phyloP scores from a whole-genome alignment of 2,888 invertebrate genomes.

The Atherix ibis region DNA sequence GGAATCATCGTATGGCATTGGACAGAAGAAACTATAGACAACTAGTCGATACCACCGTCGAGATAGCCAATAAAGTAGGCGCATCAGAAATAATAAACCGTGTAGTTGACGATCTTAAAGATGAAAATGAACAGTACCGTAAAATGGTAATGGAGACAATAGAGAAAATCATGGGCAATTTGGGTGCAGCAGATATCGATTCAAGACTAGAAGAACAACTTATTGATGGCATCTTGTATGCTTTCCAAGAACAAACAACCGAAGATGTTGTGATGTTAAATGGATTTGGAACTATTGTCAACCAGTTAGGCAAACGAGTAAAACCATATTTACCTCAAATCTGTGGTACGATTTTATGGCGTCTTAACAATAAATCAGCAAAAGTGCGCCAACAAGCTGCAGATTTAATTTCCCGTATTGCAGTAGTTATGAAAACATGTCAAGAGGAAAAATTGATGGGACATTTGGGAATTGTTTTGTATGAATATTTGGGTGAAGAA shows the following conservation, averaged over 20 bases:
- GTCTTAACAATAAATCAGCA: conserved; percentile 98
- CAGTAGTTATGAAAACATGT: conserved; percentile 99
- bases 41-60: conserved; percentile 97
- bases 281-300: conserved; percentile 98
- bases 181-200: conserved; percentile 97
- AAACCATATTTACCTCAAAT: conserved; percentile 99
- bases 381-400: conserved; percentile 99
- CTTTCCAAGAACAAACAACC: conserved; percentile 99
- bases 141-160: conserved; percentile 99
- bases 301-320: conserved; percentile 90
- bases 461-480: conserved; percentile 95
- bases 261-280: conserved; percentile 99
- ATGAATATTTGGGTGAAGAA: conserved; percentile 98
- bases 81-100: conserved; percentile 97
- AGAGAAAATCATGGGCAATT: conserved; percentile 94
- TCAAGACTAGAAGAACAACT: conserved; percentile 95
- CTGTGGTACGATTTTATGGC: conserved; percentile 98
- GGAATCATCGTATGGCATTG: conserved; percentile 99
- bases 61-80: conserved; percentile 99
- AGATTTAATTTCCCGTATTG: conserved; percentile 93
- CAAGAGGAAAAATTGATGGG: conserved; percentile 99
- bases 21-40: conserved; percentile 96
- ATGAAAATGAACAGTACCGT: conserved; percentile 97
- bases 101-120: conserved; percentile 97
- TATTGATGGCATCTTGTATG: conserved; percentile 97